Evolutionary conservation across 1,140 invertebrate genomes (phyloP).

Genomic region (Drosophila orosa): DNA sequence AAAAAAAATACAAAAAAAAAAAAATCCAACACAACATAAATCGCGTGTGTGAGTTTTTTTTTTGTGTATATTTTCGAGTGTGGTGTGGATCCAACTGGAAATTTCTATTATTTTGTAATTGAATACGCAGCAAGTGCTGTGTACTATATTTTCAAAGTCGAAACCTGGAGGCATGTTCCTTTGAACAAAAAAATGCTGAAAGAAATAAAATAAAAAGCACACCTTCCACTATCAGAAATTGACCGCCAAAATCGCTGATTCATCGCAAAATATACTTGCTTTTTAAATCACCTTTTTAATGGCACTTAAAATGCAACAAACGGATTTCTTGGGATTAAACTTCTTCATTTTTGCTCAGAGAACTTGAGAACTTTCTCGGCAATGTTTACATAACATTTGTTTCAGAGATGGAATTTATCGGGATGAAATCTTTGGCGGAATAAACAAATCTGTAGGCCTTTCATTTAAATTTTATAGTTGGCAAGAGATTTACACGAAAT

Average conservation of each 20-base stretch:
- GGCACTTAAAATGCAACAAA: constrained; percentile 29
- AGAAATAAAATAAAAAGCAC: neutral
- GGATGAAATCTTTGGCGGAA: neutral
- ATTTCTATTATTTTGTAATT: constrained; percentile 80
- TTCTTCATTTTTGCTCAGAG: neutral
- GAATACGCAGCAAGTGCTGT: constrained; percentile 56
- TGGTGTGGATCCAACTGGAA: constrained; percentile 70
- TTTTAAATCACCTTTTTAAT: constrained; percentile 38
- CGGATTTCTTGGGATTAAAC: constrained; percentile 7
- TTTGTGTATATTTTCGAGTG: constrained; percentile 39
- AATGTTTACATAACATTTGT: neutral
- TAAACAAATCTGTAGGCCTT: neutral
- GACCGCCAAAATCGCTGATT: constrained; percentile 40
- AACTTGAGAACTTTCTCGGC: neutral
- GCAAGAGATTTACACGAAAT: neutral
- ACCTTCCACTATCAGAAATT: constrained; percentile 1
- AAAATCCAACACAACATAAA: constrained; percentile 26
- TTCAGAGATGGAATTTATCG: constrained; percentile 2
- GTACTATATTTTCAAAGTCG: constrained; percentile 29
- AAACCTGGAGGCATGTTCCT: constrained; percentile 15
- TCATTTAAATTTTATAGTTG: neutral
- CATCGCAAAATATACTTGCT: constrained; percentile 8
- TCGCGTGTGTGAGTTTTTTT: constrained; percentile 40
- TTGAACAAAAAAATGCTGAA: constrained; percentile 4
- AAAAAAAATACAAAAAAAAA: constrained; percentile 6